phyloP scores from a whole-genome alignment of 1,140 invertebrate species.

The Ceratitis capitata region DNA sequence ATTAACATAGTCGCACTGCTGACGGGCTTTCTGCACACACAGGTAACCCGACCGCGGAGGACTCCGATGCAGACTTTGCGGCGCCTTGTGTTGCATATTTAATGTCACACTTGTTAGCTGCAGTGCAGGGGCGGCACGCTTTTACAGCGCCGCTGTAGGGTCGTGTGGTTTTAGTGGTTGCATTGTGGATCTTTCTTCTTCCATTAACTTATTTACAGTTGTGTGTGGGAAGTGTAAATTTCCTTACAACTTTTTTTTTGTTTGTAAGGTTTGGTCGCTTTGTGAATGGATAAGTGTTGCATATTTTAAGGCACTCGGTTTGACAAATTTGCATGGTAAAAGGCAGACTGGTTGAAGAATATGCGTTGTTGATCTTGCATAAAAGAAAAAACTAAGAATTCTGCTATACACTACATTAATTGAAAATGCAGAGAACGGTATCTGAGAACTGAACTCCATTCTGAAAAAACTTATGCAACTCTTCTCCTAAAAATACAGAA shows the following conservation, averaged over 20 bases:
- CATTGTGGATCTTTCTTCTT: background rate
- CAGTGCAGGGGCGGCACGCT: background rate
- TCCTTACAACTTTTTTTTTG: background rate
- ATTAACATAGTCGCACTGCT: background rate
- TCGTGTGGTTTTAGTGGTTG: background rate
- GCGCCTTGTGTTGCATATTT: conserved; percentile 8
- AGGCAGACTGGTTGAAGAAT: too few species aligned
- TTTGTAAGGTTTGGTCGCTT: background rate
- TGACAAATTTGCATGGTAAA: too few species aligned
- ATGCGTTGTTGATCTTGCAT: too few species aligned
- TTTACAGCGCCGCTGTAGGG: background rate
- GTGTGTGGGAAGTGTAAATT: background rate
- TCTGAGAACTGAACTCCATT: too few species aligned
- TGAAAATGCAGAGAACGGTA: too few species aligned
- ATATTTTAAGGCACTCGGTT: background rate
- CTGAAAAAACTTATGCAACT: too few species aligned
- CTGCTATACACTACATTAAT: too few species aligned
- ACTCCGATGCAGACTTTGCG: background rate
- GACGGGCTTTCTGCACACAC: background rate
- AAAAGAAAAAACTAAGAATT: too few species aligned
- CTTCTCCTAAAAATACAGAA: too few species aligned
- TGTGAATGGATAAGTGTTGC: background rate
- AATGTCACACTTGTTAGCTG: background rate
- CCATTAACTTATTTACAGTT: background rate
- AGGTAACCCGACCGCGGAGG: background rate